Evolutionary conservation across 2,888 invertebrate genomes (phyloP).

Genomic region (Ethmia dodecea): DNA sequence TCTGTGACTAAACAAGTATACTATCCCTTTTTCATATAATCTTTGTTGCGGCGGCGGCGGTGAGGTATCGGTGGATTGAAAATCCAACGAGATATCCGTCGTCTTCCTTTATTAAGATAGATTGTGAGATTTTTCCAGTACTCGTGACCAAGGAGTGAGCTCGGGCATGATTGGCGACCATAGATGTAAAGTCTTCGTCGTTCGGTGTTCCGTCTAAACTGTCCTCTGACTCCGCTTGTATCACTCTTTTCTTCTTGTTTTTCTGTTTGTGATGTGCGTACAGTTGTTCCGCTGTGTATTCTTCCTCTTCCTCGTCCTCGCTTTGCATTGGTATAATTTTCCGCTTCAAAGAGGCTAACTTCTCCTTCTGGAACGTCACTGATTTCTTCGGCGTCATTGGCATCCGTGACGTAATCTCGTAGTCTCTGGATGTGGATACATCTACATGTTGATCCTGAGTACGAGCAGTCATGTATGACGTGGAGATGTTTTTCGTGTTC

Average conservation of each 20-base stretch:
- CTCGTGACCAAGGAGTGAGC: conserved; percentile 14
- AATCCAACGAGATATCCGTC: no score
- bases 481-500: conserved; percentile 15
- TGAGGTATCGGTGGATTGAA: no score
- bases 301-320: conserved; percentile 2
- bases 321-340: background rate
- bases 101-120: no score
- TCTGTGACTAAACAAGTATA: no score
- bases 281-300: background rate
- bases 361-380: conserved; percentile 1
- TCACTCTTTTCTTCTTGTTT: background rate
- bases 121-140: conserved; percentile 16
- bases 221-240: background rate
- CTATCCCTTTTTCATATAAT: no score
- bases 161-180: conserved; percentile 10
- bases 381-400: background rate
- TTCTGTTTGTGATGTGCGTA: background rate
- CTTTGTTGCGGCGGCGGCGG: no score
- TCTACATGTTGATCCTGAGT: conserved; percentile 11
- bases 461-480: conserved; percentile 16
- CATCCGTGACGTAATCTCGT: no score
- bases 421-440: conserved; percentile 9
- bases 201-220: background rate
- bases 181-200: conserved; percentile 10
- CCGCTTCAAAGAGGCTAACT: background rate